phyloP scores from a whole-genome alignment of 2,888 invertebrate species.

The Agrilus mali region DNA sequence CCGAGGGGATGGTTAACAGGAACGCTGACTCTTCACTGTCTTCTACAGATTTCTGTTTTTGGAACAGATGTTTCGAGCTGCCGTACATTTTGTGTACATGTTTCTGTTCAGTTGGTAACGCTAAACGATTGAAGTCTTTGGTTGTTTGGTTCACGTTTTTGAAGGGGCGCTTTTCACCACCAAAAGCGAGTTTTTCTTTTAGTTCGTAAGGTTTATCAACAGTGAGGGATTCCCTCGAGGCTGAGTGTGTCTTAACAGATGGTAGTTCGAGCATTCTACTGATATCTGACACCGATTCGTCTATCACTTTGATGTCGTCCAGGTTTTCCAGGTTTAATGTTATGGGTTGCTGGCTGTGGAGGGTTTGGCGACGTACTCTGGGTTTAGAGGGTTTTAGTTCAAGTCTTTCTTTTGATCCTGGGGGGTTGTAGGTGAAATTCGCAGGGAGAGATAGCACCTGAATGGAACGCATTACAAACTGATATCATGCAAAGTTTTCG shows the following conservation, averaged over 20 bases:
- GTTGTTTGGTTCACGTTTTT: slow-evolving; percentile 24
- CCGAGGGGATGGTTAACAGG: slow-evolving; percentile 17
- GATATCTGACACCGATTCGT: slow-evolving; percentile 31
- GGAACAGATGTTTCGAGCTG: slow-evolving; percentile 44
- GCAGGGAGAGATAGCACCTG: slow-evolving; percentile 68
- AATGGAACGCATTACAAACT: slow-evolving; percentile 22
- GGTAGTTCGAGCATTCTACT: slow-evolving; percentile 26
- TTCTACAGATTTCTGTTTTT: slow-evolving; percentile 42
- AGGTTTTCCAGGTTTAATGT: slow-evolving; percentile 39
- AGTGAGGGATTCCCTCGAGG: slow-evolving; percentile 25
- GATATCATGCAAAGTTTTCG: background rate
- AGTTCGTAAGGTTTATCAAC: slow-evolving; percentile 19
- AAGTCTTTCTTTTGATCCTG: slow-evolving; percentile 33
- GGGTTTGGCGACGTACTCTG: slow-evolving; percentile 39
- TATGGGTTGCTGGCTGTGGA: slow-evolving; percentile 49
- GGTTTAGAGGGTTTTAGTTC: slow-evolving; percentile 24
- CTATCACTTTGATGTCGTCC: slow-evolving; percentile 37
- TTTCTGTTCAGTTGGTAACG: slow-evolving; percentile 25
- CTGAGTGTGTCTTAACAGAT: slow-evolving; percentile 15
- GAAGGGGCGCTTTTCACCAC: slow-evolving; percentile 15
- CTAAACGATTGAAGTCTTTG: slow-evolving; percentile 18
- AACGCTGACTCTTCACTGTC: slow-evolving; percentile 40
- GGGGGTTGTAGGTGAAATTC: slow-evolving; percentile 74
- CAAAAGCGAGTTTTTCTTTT: no score
- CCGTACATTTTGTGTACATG: slow-evolving; percentile 31